Evolutionary conservation across 2,113 vertebrate genomes (phyloP).

Genomic region (Scytalopus superciliaris): DNA sequence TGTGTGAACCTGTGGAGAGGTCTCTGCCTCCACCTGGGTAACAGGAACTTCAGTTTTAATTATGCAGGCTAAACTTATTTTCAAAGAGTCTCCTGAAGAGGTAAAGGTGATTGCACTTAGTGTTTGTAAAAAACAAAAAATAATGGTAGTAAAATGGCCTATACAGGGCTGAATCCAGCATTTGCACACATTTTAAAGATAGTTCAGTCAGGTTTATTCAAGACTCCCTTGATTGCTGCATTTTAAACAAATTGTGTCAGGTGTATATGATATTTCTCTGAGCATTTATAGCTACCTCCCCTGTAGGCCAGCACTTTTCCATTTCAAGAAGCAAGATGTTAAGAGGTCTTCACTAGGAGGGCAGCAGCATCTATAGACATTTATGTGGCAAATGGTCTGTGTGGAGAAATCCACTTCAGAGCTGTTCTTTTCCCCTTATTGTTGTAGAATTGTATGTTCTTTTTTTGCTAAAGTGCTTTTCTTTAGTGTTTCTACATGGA

Average conservation of each 20-base stretch:
- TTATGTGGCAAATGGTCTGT: background rate
- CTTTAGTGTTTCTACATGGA: background rate
- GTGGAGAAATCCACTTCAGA: background rate
- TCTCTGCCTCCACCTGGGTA: background rate
- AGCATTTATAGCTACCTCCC: background rate
- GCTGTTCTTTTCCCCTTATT: background rate
- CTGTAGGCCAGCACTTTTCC: background rate
- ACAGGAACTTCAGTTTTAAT: background rate
- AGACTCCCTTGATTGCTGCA: background rate
- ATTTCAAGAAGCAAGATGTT: background rate
- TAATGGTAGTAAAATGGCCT: background rate
- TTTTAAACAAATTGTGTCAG: background rate
- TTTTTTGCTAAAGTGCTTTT: background rate
- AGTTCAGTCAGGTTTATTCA: background rate
- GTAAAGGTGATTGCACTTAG: background rate
- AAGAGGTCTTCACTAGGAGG: background rate
- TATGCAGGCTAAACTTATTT: background rate
- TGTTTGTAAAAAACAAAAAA: background rate
- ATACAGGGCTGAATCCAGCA: background rate
- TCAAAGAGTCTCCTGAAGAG: background rate
- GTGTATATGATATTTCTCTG: background rate
- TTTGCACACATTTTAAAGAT: background rate
- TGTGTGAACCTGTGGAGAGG: background rate
- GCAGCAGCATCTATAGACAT: background rate
- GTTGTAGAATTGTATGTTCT: background rate